phyloP scores from a whole-genome alignment of 1,140 invertebrate species.

The Solenopsis fugax region DNA sequence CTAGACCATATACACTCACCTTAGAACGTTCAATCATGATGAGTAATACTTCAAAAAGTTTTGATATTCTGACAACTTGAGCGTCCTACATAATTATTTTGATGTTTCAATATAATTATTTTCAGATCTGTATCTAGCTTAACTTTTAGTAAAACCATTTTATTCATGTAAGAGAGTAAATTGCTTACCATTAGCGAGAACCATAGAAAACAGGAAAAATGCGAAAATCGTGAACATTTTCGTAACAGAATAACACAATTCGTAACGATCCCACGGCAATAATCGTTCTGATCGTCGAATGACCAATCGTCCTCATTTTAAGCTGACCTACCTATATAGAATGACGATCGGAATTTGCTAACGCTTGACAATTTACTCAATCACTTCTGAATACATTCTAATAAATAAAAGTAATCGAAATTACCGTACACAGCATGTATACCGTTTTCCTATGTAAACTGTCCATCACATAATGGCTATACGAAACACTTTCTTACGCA shows the following conservation, averaged over 20 bases:
- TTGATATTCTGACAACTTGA: too few species aligned
- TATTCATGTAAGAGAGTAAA: neutral
- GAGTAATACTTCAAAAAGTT: too few species aligned
- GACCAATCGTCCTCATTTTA: neutral
- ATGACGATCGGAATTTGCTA: conserved; percentile 49
- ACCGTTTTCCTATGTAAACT: neutral
- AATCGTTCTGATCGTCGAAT: neutral
- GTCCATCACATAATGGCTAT: neutral
- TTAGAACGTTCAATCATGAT: too few species aligned
- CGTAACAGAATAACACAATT: neutral
- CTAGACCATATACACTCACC: too few species aligned
- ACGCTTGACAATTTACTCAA: neutral
- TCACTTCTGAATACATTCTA: neutral
- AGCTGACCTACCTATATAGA: conserved; percentile 26
- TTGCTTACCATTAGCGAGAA: conserved; percentile 4
- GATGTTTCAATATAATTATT: too few species aligned
- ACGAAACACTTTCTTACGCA: neutral
- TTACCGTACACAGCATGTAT: neutral
- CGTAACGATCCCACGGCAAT: conserved; percentile 4
- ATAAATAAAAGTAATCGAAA: conserved; percentile 3
- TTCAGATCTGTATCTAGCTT: too few species aligned
- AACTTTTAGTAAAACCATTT: too few species aligned
- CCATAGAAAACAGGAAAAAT: neutral
- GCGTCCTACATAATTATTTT: too few species aligned
- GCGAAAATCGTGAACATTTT: conserved; percentile 25